phyloP scores from a whole-genome alignment of 2,797 vertebrate species.

The Pipistrellus pygmaeus region DNA sequence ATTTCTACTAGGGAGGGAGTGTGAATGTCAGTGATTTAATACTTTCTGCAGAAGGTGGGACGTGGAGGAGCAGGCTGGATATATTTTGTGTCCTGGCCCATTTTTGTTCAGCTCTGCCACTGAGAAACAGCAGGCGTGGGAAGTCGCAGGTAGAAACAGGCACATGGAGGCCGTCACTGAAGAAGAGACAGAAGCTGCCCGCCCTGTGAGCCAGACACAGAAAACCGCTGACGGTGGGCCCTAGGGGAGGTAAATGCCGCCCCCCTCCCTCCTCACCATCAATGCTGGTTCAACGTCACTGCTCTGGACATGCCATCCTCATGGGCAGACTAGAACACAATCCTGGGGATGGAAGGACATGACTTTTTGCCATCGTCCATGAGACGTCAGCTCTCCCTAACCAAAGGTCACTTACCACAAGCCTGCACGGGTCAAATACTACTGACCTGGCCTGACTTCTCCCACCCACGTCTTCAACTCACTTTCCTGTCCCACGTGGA shows the following conservation, averaged over 20 bases:
- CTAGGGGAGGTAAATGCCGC: rapidly evolving
- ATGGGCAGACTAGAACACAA: neutral
- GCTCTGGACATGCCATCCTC: neutral
- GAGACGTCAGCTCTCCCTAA: neutral
- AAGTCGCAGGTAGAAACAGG: neutral
- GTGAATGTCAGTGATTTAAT: neutral
- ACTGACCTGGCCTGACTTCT: neutral
- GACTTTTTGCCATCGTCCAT: neutral
- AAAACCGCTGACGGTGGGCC: rapidly evolving
- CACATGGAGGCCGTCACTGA: neutral
- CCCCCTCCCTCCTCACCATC: rapidly evolving
- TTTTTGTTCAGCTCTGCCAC: neutral
- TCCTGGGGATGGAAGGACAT: neutral
- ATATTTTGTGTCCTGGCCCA: neutral
- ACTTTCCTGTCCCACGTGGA: neutral
- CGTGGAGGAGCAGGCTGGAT: neutral
- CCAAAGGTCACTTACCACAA: neutral
- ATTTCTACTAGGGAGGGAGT: too few relatives aligned
- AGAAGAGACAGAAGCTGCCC: neutral
- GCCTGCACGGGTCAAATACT: neutral
- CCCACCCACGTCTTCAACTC: neutral
- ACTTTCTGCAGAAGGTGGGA: neutral
- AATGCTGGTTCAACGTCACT: rapidly evolving
- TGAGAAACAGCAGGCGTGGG: neutral
- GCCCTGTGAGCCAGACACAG: neutral